Evolutionary conservation across 2,113 vertebrate genomes (phyloP).

Genomic region (Cephalopterus ornatus): DNA sequence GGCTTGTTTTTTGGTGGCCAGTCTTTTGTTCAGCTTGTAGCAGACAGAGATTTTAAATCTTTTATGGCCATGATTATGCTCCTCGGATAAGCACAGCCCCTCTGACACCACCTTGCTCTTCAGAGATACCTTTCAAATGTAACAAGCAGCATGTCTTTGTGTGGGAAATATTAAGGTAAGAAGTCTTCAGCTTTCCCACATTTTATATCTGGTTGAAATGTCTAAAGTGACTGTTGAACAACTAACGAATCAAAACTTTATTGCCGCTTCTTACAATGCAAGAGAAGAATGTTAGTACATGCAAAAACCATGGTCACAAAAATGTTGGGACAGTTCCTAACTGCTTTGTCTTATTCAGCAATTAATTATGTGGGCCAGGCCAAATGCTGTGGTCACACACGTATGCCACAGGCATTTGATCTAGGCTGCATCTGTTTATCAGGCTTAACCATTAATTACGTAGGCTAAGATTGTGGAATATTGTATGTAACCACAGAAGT

Average conservation of each 20-base stretch:
- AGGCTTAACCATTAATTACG: neutral
- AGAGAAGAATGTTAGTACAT: neutral
- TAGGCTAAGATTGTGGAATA: neutral
- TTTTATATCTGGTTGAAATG: neutral
- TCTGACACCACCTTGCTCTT: neutral
- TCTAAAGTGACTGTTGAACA: neutral
- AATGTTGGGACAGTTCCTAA: neutral
- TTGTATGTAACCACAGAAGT: fast-evolving
- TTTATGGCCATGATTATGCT: neutral
- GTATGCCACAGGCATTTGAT: neutral
- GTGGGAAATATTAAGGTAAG: neutral
- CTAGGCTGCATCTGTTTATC: neutral
- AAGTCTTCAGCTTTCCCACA: neutral
- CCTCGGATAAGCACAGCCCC: neutral
- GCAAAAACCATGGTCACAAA: neutral
- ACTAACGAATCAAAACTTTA: neutral
- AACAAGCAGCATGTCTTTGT: neutral
- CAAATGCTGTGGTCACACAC: neutral
- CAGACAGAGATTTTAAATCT: neutral
- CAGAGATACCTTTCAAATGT: neutral
- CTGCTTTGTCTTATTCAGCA: neutral
- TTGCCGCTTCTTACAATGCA: neutral
- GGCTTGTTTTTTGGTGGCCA: neutral
- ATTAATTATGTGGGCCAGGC: neutral
- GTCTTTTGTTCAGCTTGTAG: neutral